Evolutionary conservation across 2,113 vertebrate genomes (phyloP).

Genomic region (Gulo gulo): DNA sequence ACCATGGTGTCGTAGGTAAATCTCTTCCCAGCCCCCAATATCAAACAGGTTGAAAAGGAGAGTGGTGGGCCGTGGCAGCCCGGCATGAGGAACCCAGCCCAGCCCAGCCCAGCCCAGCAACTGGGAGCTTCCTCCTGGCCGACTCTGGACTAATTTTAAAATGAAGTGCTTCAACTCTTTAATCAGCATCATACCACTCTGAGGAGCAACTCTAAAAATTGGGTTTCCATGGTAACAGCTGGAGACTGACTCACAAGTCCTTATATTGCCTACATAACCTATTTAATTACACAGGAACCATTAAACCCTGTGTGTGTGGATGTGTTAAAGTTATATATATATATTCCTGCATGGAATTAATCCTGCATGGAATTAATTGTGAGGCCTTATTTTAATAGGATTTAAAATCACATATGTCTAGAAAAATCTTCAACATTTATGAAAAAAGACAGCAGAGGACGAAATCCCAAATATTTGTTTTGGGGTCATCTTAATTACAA

Average conservation of each 20-base stretch:
- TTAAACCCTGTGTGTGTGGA: slow-evolving; percentile 3
- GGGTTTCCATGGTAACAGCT: slow-evolving; percentile 83
- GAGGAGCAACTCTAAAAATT: slow-evolving; percentile 74
- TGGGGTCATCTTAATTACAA: not conserved
- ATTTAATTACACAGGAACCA: slow-evolving; percentile 71
- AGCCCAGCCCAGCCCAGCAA: not conserved
- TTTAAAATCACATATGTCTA: slow-evolving; percentile 59
- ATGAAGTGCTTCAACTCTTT: slow-evolving; percentile 77
- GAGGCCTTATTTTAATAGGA: slow-evolving; percentile 16
- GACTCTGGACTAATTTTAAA: slow-evolving; percentile 77
- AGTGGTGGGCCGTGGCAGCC: not conserved
- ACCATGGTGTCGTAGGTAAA: not conserved
- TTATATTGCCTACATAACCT: slow-evolving; percentile 71
- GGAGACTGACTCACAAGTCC: slow-evolving; percentile 72
- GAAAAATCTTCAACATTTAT: slow-evolving; percentile 47
- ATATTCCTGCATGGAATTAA: not conserved
- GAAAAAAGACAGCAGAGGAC: not conserved
- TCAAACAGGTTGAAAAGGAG: not conserved
- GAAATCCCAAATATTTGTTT: slow-evolving; percentile 36
- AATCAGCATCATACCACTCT: slow-evolving; percentile 78
- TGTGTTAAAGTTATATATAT: not conserved
- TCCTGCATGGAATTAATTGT: slow-evolving; percentile 20
- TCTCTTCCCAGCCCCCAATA: slow-evolving; percentile 5
- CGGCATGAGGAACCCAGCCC: not conserved
- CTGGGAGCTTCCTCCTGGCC: slow-evolving; percentile 53